Evolutionary conservation across 2,797 vertebrate genomes (phyloP).

Genomic region (Philypnodon macrostomus): DNA sequence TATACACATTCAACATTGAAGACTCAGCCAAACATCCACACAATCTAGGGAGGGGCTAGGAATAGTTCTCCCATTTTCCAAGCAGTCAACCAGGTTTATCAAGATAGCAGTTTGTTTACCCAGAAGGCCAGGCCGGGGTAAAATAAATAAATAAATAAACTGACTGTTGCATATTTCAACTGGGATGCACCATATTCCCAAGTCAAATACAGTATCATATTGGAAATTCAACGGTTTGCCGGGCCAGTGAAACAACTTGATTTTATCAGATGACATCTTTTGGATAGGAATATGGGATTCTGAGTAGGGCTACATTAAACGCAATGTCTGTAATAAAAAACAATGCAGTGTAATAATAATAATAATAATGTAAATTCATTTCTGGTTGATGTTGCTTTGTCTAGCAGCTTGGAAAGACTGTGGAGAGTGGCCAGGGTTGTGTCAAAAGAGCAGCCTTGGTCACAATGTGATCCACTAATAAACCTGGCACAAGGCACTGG

Average conservation of each 20-base stretch:
- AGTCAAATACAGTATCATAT: constrained; percentile 11
- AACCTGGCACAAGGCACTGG: too few species aligned
- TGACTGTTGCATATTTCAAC: not conserved
- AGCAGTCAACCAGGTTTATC: constrained; percentile 5
- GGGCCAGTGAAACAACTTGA: constrained; percentile 30
- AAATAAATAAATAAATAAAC: constrained; percentile 5
- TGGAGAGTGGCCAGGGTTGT: too few species aligned
- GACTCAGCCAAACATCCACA: constrained; percentile 1
- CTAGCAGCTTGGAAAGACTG: too few species aligned
- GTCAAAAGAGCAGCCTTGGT: not conserved
- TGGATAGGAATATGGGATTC: not conserved
- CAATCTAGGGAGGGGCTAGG: constrained; percentile 8
- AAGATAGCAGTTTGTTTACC: constrained; percentile 13
- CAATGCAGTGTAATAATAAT: too few species aligned
- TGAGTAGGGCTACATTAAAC: not conserved
- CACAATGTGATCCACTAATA: too few species aligned
- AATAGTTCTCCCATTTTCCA: constrained; percentile 13
- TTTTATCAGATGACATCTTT: constrained; percentile 13
- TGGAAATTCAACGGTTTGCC: constrained; percentile 19
- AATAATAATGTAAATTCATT: too few species aligned
- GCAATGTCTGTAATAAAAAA: too few species aligned
- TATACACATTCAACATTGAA: constrained; percentile 34
- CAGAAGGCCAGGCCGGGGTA: not conserved
- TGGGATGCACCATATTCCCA: not conserved
- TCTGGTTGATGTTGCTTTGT: too few species aligned